Percentiles rank a stretch among this genome's conserved stretches.
These are phyloP conservation scores for Clepsis dumicolana DNA, from an alignment of 2,888 invertebrate species.

Conservation along the genomic window DNA sequence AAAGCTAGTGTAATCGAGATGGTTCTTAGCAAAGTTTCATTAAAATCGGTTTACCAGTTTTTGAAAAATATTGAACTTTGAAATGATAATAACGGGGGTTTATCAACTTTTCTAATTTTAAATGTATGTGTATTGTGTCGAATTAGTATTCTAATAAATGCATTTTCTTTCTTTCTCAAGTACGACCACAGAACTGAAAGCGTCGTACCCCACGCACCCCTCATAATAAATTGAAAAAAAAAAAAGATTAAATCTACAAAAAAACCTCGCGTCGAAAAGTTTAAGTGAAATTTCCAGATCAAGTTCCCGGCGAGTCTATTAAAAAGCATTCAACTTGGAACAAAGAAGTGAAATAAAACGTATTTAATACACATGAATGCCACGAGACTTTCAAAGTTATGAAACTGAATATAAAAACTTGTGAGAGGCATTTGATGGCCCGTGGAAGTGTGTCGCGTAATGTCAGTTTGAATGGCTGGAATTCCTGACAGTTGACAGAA, in stretches of 20 bases:
- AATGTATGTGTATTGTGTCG: too few relatives aligned
- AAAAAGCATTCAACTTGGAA: conserved; percentile 19
- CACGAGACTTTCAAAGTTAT: conserved; percentile 6
- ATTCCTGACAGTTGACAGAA: not conserved
- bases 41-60: too few relatives aligned
- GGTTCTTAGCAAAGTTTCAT: too few relatives aligned
- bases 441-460: conserved; percentile 5
- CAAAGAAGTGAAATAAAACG: conserved; percentile 21
- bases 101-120: too few relatives aligned
- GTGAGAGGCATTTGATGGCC: not conserved
- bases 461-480: not conserved
- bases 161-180: too few relatives aligned
- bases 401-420: conserved; percentile 21
- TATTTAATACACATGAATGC: conserved; percentile 24
- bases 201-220: too few relatives aligned
- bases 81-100: too few relatives aligned
- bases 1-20: too few relatives aligned
- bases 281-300: conserved; percentile 5
- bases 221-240: too few relatives aligned
- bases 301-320: conserved; percentile 16
- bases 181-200: too few relatives aligned
- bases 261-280: not conserved
- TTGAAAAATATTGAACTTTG: too few relatives aligned
- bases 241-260: not conserved
- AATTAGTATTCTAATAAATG: too few relatives aligned